Conservation (phyloP, 2,797 vertebrate species). For the Emydoidea blandingii region DNA sequence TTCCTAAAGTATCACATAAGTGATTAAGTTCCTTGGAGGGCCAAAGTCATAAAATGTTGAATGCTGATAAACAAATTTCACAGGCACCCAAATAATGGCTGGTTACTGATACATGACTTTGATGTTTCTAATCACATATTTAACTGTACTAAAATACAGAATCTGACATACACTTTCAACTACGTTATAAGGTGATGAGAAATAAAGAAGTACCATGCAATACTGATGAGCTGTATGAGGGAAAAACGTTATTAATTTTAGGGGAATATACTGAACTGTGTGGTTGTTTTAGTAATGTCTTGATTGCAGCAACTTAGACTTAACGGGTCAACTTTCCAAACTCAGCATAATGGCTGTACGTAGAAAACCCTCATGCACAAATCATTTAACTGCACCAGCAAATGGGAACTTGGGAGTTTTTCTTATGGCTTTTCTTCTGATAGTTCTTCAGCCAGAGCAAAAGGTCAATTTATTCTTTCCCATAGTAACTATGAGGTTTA, state of each 20-base stretch:
- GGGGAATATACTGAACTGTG: neutral
- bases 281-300: neutral
- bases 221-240: neutral
- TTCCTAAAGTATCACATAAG: neutral
- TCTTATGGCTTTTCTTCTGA: neutral
- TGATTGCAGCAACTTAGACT: neutral
- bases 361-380: neutral
- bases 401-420: rapidly evolving
- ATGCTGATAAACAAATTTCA: conserved; percentile 54
- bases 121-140: conserved; percentile 37
- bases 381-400: rapidly evolving
- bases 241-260: neutral
- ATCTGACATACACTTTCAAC: conserved; percentile 4
- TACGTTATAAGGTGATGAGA: conserved; percentile 17
- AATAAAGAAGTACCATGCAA: neutral
- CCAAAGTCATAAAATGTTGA: neutral
- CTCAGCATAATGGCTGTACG: rapidly evolving
- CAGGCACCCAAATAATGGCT: conserved; percentile 34
- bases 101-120: conserved; percentile 31
- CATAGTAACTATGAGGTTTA: neutral
- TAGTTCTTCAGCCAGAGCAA: neutral
- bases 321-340: neutral
- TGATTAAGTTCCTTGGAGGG: neutral
- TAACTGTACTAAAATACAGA: neutral
- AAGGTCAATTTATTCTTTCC: neutral